Conservation (phyloP, 37 sponge, comb jelly and placozoan species). For the Crambe crambe region DNA sequence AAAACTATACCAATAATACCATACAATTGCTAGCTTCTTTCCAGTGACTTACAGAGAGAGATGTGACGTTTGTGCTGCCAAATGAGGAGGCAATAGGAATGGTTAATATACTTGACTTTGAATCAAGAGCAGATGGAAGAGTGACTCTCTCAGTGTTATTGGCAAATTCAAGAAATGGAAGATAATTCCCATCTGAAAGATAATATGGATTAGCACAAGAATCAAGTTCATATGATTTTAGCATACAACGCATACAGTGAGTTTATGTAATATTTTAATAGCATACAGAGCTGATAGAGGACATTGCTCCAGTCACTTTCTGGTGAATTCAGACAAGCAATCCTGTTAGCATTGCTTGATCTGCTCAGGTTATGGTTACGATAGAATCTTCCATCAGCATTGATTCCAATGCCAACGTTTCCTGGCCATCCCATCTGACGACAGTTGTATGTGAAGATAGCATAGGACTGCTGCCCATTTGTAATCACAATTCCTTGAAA, state of each 20-base stretch:
- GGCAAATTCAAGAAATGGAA: constrained; percentile 6
- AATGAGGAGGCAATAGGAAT: neutral
- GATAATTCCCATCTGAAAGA: constrained; percentile 10
- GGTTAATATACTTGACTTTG: neutral
- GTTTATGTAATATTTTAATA: neutral
- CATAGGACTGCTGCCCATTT: constrained; percentile 26
- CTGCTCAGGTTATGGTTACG: constrained; percentile 18
- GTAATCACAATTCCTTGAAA: constrained; percentile 43
- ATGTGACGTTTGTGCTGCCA: neutral
- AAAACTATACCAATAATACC: too few relatives aligned
- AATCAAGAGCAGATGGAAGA: constrained; percentile 5
- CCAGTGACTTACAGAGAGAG: constrained; percentile 10
- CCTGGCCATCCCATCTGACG: constrained; percentile 26
- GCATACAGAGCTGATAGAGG: constrained; percentile 20
- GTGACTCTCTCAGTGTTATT: neutral
- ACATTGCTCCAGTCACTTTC: constrained; percentile 31
- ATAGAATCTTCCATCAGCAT: constrained; percentile 20
- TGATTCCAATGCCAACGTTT: constrained; percentile 40
- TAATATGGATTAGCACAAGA: neutral
- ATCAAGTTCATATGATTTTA: too few relatives aligned
- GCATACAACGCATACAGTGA: too few relatives aligned
- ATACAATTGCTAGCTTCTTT: neutral
- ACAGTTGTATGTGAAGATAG: constrained; percentile 57
- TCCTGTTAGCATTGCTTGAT: neutral
- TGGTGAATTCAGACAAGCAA: constrained; percentile 30